Conservation (phyloP, 2,113 vertebrate species). For the Muntiacus muntjak region DNA sequence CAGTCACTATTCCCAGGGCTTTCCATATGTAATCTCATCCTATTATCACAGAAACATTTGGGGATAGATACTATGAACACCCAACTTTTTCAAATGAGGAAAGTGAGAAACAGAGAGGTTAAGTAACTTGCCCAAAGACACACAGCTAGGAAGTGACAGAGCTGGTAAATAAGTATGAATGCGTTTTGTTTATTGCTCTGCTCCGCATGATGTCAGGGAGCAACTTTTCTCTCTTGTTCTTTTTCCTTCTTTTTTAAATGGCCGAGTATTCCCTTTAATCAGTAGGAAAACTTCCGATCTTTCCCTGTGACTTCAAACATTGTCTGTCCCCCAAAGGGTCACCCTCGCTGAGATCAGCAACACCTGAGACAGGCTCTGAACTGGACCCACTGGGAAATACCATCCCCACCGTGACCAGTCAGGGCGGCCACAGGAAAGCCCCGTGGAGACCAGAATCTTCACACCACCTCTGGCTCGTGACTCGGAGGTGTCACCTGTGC, state of each 20-base stretch:
- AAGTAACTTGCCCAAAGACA: not conserved
- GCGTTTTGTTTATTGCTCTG: accelerated
- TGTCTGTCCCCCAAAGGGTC: not conserved
- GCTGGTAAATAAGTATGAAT: not conserved
- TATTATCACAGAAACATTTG: not conserved
- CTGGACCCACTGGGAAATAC: not conserved
- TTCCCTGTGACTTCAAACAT: not conserved
- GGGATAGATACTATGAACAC: not conserved
- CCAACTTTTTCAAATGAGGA: not conserved
- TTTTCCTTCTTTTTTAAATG: not conserved
- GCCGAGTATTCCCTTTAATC: not conserved
- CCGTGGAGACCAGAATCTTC: not conserved
- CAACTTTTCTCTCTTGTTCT: not conserved
- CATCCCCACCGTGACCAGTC: accelerated
- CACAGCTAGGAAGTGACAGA: not conserved
- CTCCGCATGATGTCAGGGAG: accelerated
- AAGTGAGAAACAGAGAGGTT: not conserved
- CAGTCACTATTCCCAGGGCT: not conserved
- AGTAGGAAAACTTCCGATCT: not conserved
- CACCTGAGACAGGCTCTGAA: not conserved
- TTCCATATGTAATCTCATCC: not conserved
- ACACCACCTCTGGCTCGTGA: accelerated
- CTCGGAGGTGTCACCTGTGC: not conserved
- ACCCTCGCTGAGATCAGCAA: not conserved
- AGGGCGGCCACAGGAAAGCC: not conserved